Percentiles rank a stretch among this genome's conserved stretches.
These are phyloP conservation scores for Yasuhikotakia modesta DNA, from an alignment of 2,797 vertebrate genomes.

Conservation along the genomic window DNA sequence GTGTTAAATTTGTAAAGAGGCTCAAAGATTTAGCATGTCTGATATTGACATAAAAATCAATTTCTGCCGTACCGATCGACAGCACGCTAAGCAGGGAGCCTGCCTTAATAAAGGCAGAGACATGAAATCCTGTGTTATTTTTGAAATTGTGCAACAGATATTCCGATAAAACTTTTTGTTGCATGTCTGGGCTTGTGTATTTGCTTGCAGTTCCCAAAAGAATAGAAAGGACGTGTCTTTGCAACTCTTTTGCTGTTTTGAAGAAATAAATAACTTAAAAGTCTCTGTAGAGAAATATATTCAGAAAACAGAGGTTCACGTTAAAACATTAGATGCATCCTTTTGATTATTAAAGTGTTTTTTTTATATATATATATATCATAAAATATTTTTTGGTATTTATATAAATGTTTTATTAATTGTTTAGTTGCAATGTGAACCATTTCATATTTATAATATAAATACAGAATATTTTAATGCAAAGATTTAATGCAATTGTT, in stretches of 20 bases:
- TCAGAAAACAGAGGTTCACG: background rate
- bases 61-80: constrained; percentile 28
- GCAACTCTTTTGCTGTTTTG: background rate
- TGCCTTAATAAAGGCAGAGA: constrained; percentile 11
- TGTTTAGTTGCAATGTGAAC: too few relatives aligned
- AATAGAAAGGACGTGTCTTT: constrained; percentile 9
- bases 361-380: background rate
- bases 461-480: too few relatives aligned
- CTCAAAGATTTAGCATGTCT: background rate
- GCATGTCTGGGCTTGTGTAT: constrained; percentile 27
- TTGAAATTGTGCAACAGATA: constrained; percentile 33
- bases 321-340: background rate
- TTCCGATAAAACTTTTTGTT: background rate
- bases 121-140: constrained; percentile 27
- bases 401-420: too few relatives aligned
- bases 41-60: constrained; percentile 24
- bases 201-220: constrained; percentile 15
- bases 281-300: background rate
- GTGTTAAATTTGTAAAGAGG: background rate
- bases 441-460: too few relatives aligned
- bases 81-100: background rate
- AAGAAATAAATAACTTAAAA: background rate
- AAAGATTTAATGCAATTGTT: too few relatives aligned
- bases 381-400: background rate
- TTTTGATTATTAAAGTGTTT: background rate